phyloP scores from a whole-genome alignment of 2,888 invertebrate species.

The Hirtodrosophila histrioides region DNA sequence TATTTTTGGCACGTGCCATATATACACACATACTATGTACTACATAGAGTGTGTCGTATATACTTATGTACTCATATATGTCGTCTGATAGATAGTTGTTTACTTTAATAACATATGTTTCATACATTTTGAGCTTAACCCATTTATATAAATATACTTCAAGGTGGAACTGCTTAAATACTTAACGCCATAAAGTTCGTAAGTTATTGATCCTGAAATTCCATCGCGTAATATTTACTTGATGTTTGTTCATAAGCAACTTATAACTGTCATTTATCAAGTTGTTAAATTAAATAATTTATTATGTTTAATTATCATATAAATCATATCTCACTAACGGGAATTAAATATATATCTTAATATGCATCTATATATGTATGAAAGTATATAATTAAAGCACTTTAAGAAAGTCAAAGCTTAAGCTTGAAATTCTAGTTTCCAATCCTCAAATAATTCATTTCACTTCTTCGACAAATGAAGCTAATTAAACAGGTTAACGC shows the following conservation, averaged over 20 bases:
- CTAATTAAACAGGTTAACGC: conserved; percentile 22
- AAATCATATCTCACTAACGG: too few relatives aligned
- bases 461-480: conserved; percentile 9
- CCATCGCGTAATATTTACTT: conserved; percentile 3
- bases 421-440: too few relatives aligned
- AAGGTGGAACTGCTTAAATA: conserved; percentile 34
- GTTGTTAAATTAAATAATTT: not conserved
- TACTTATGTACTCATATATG: not conserved
- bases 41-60: not conserved
- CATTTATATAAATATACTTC: conserved; percentile 33
- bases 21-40: not conserved
- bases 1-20: conserved; percentile 16
- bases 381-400: too few relatives aligned
- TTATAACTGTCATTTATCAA: not conserved
- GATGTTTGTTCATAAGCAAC: not conserved
- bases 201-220: conserved; percentile 19
- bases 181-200: conserved; percentile 20
- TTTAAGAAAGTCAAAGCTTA: too few relatives aligned
- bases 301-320: not conserved
- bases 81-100: conserved; percentile 7
- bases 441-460: conserved; percentile 10
- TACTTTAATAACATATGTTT: conserved; percentile 5
- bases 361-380: too few relatives aligned
- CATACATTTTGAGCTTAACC: conserved; percentile 22
- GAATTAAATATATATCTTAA: too few relatives aligned